Evolutionary conservation across 2,888 invertebrate species (phyloP), one percentile per base, ranked within the genome.

Genomic region (Dicranocentrus wangi): DNA sequence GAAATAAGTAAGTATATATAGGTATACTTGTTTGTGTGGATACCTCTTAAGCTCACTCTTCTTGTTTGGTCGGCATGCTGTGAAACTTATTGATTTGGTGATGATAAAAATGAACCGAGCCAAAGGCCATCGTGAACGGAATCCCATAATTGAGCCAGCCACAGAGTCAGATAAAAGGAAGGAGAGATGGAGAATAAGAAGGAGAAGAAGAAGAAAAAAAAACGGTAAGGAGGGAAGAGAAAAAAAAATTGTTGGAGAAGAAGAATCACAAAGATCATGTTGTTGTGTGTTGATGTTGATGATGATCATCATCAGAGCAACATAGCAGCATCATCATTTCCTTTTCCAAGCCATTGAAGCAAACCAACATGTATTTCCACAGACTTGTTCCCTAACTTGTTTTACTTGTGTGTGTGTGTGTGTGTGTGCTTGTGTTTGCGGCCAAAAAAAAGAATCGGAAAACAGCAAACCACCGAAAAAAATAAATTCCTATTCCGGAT

Each of bases 41-140:
- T n/a, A n/a, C n/a, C n/a, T n/a, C n/a, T n/a, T n/a, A n/a, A n/a
- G n/a, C n/a, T n/a, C n/a, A 70, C 58, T 32, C 28, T 60, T 51
- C 60, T 76, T 79, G 60, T 60, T n/a, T 81, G 83, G 77, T 71
- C 65, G 75, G 83, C 83, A 82, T 82, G 84, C 84, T 85, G 83
- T 83, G 84, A 81, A 82, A 83, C 83, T 82, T 85, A 85, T 85
- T 84, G 85, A 83, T 85, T 85, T 84, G 83, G 81, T 73, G 83
- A 84, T 84, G 84, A 85, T 84, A 83, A 84, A 85, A 83, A 85
- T 83, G 83, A 84, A 83, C 76, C 76, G 82, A 84, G 83, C 85
- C 85, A 85, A 85, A 85, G 85, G 85, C 83, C 83, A 84, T 84
- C 84, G 79, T 82, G 81, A 77, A 82, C 80, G 77, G 85, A 85